Conservation (phyloP, 2,797 vertebrate genomes). For the Semaprochilodus insignis region DNA sequence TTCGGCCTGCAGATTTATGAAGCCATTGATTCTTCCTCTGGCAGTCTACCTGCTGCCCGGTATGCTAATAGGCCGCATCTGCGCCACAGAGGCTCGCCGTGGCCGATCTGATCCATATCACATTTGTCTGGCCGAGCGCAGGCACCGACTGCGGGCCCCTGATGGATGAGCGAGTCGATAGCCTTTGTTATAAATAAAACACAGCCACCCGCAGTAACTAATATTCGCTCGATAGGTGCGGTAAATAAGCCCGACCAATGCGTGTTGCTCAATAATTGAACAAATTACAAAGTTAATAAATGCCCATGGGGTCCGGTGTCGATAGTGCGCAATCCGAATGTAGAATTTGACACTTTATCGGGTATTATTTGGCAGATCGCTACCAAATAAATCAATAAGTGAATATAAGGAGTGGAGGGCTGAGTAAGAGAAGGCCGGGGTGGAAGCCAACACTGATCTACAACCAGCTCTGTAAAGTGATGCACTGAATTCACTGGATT, state of each 20-base stretch:
- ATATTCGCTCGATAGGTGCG: constrained; percentile 64
- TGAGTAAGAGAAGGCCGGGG: background rate
- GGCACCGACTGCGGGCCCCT: constrained; percentile 66
- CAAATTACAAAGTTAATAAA: constrained; percentile 57
- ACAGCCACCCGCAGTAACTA: constrained; percentile 58
- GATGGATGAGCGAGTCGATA: constrained; percentile 73
- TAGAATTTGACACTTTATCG: constrained; percentile 16
- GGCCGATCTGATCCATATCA: constrained; percentile 78
- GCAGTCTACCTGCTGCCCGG: constrained; percentile 73
- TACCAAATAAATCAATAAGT: constrained; percentile 1
- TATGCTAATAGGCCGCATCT: constrained; percentile 81
- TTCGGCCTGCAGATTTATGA: constrained; percentile 76
- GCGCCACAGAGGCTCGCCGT: constrained; percentile 68
- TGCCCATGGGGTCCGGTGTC: constrained; percentile 2
- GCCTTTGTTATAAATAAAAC: constrained; percentile 78
- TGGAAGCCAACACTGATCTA: background rate
- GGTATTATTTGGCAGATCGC: background rate
- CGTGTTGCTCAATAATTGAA: constrained; percentile 54
- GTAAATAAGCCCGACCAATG: constrained; percentile 54
- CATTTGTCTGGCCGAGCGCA: constrained; percentile 74
- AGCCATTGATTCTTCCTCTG: constrained; percentile 70
- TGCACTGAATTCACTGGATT: background rate
- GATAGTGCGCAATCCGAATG: constrained; percentile 19
- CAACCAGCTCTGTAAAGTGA: background rate
- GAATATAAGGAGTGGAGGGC: background rate